Evolutionary conservation across 2,113 vertebrate genomes (phyloP).

Genomic region (Eretmochelys imbricata): DNA sequence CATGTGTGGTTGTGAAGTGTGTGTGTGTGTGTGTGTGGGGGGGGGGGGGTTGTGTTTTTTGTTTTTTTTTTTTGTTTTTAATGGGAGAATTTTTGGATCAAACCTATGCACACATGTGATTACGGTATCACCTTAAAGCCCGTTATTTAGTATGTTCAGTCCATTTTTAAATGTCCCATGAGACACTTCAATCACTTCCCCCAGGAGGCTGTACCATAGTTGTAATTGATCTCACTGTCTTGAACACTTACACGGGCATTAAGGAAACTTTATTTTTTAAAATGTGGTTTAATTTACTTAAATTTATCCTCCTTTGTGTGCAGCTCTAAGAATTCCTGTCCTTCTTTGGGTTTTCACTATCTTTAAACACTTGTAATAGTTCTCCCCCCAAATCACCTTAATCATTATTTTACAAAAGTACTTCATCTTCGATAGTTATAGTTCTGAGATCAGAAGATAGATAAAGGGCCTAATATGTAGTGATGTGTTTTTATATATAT

Average conservation of each 20-base stretch:
- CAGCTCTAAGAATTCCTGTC: not conserved
- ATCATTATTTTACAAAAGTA: not conserved
- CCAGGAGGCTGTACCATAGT: not conserved
- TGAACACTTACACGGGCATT: not conserved
- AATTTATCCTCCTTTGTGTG: not conserved
- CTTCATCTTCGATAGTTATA: not conserved
- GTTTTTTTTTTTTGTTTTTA: not conserved
- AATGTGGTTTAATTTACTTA: not conserved
- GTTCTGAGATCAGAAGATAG: not conserved
- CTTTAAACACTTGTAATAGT: not conserved
- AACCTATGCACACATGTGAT: not conserved
- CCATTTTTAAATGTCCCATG: not conserved
- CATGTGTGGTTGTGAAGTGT: not conserved
- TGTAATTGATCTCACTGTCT: not conserved
- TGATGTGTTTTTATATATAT: rapidly evolving
- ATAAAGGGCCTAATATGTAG: not conserved
- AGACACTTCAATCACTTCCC: not conserved
- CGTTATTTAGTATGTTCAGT: not conserved
- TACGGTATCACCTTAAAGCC: not conserved
- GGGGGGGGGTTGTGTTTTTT: too few relatives aligned
- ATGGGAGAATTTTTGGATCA: not conserved
- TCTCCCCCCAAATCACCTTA: not conserved
- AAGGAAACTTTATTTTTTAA: not conserved
- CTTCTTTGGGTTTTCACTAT: not conserved
- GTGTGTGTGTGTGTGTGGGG: not conserved